These are phyloP conservation scores for Lophotis ruficrista DNA, from an alignment of 2,113 vertebrate species.

Conservation along the genomic window DNA sequence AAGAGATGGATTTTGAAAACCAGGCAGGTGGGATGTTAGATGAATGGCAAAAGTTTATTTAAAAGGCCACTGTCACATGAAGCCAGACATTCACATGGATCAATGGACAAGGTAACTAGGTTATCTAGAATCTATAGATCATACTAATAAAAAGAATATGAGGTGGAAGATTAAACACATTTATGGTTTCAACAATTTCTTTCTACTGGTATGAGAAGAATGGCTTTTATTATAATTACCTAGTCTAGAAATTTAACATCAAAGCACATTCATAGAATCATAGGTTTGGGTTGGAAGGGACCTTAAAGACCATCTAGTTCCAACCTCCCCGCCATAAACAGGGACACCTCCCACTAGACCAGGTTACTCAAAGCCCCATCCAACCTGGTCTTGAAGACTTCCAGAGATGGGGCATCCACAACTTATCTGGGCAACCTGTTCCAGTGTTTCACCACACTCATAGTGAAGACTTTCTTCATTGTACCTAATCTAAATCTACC, in stretches of 20 bases:
- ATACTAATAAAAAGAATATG: neutral
- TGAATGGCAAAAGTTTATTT: neutral
- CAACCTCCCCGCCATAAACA: too few species aligned
- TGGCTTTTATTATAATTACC: neutral
- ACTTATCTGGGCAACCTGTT: too few species aligned
- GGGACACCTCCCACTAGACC: too few species aligned
- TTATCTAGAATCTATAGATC: neutral
- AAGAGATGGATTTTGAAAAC: neutral
- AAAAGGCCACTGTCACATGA: neutral
- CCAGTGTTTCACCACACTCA: too few species aligned
- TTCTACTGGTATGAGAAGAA: neutral
- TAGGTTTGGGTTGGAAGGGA: too few species aligned
- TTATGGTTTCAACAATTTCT: neutral
- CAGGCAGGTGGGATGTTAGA: neutral
- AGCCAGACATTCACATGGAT: neutral
- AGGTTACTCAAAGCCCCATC: too few species aligned
- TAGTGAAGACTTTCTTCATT: too few species aligned
- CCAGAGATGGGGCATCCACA: too few species aligned
- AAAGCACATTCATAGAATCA: neutral
- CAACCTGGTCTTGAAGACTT: too few species aligned
- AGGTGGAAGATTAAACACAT: neutral
- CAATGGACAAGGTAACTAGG: neutral
- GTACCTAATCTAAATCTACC: too few species aligned
- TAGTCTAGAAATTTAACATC: neutral
- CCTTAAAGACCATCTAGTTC: too few species aligned